Conservation (phyloP, 1,140 invertebrate species). For the Drosophila dunni region DNA sequence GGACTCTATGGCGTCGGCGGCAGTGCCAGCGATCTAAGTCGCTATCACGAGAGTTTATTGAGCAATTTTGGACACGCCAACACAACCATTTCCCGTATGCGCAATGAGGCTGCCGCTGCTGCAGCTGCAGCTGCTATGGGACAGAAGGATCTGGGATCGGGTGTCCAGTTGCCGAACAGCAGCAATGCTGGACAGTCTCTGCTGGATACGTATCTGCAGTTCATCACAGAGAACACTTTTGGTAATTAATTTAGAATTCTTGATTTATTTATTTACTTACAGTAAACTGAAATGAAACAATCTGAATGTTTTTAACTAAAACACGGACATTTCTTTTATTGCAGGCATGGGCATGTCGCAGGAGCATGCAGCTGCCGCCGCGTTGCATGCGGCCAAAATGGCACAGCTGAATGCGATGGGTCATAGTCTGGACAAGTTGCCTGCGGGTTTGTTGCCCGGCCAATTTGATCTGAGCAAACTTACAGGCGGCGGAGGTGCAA, state of each 20-base stretch:
- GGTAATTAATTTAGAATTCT: conserved; percentile 78
- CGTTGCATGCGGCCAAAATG: conserved; percentile 88
- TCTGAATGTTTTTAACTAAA: no score
- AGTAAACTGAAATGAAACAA: neutral
- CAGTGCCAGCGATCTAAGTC: conserved; percentile 71
- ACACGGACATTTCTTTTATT: conserved; percentile 15
- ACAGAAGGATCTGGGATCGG: conserved; percentile 81
- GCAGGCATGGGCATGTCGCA: conserved; percentile 85
- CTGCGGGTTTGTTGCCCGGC: conserved; percentile 69
- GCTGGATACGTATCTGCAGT: conserved; percentile 93
- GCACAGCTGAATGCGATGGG: conserved; percentile 89
- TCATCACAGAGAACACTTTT: conserved; percentile 92
- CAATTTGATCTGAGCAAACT: conserved; percentile 82
- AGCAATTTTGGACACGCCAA: conserved; percentile 87
- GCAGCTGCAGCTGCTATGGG: conserved; percentile 75
- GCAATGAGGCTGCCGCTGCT: conserved; percentile 84
- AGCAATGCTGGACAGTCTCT: conserved; percentile 89
- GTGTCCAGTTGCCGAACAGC: conserved; percentile 71
- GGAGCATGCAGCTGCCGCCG: conserved; percentile 86
- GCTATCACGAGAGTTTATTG: conserved; percentile 78
- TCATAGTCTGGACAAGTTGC: conserved; percentile 86
- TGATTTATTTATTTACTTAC: neutral
- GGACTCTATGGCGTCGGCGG: conserved; percentile 54
- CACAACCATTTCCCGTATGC: conserved; percentile 86
- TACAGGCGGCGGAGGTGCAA: conserved; percentile 38